Evolutionary conservation across 2,113 vertebrate species (phyloP).

Genomic region (Todiramphus chloris): DNA sequence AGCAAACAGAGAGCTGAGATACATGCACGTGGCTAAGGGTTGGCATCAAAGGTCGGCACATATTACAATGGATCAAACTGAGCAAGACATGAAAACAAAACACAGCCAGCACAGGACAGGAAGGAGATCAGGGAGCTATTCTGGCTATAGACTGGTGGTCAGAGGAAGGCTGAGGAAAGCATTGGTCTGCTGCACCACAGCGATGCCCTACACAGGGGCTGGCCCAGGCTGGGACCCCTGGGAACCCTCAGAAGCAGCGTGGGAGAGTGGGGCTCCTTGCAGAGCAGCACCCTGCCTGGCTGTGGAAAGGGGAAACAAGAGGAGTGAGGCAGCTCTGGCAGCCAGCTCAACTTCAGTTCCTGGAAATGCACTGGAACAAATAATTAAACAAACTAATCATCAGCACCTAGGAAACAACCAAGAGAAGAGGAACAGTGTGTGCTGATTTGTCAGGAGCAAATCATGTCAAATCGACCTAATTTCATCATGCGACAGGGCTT

Average conservation of each 20-base stretch:
- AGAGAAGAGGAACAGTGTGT: slow-evolving; percentile 25
- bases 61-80: accelerated
- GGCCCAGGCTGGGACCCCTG: accelerated
- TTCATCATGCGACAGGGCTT: not conserved
- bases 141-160: not conserved
- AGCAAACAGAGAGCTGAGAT: not conserved
- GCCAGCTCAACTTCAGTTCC: slow-evolving; percentile 3
- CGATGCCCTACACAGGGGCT: not conserved
- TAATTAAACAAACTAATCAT: slow-evolving; percentile 60
- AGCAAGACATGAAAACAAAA: not conserved
- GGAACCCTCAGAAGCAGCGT: not conserved
- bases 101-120: accelerated
- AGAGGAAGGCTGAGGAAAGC: not conserved
- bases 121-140: not conserved
- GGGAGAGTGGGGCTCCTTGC: accelerated
- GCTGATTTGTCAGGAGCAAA: slow-evolving; percentile 37
- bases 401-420: slow-evolving; percentile 56
- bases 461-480: slow-evolving; percentile 49
- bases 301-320: not conserved
- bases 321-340: not conserved
- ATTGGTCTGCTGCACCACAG: accelerated
- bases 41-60: not conserved
- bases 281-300: not conserved
- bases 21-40: not conserved
- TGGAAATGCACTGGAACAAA: slow-evolving; percentile 63